Evolutionary conservation across 2,797 vertebrate species (phyloP).

Genomic region (Cephalopachus bancanus): DNA sequence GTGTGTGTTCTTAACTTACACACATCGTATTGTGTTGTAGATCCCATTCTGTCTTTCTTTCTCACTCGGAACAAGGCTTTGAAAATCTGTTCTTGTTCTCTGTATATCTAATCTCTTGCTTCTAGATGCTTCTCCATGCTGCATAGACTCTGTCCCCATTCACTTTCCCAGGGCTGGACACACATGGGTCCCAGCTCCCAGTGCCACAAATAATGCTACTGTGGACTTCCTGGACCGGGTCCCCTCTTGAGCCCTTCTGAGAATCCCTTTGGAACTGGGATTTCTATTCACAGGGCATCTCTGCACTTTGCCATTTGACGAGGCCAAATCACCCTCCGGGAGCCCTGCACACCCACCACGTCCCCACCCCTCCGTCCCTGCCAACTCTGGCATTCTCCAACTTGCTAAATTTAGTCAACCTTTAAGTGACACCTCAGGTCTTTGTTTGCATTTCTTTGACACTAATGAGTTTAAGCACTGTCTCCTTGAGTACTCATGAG

Average conservation of each 20-base stretch:
- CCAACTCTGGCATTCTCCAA: not conserved
- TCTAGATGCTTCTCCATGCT: conserved; percentile 11
- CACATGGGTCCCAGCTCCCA: not conserved
- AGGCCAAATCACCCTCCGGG: not conserved
- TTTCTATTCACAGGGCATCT: not conserved
- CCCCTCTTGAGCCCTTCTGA: not conserved
- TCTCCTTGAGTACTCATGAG: not conserved
- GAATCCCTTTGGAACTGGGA: not conserved
- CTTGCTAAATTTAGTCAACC: not conserved
- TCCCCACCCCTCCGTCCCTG: not conserved
- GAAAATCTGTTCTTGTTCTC: conserved; percentile 10
- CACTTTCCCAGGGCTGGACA: not conserved
- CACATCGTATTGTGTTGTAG: not conserved
- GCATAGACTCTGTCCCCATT: not conserved
- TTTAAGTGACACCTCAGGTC: not conserved
- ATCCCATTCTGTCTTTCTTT: not conserved
- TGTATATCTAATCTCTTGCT: not conserved
- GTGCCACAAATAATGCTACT: not conserved
- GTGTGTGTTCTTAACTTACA: not conserved
- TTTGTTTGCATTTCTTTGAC: not conserved
- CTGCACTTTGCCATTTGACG: not conserved
- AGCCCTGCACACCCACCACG: not conserved
- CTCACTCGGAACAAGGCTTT: not conserved
- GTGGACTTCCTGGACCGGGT: not conserved
- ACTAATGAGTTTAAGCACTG: not conserved